phyloP scores from a whole-genome alignment of 2,113 vertebrate species.

The Trogon surrucura region DNA sequence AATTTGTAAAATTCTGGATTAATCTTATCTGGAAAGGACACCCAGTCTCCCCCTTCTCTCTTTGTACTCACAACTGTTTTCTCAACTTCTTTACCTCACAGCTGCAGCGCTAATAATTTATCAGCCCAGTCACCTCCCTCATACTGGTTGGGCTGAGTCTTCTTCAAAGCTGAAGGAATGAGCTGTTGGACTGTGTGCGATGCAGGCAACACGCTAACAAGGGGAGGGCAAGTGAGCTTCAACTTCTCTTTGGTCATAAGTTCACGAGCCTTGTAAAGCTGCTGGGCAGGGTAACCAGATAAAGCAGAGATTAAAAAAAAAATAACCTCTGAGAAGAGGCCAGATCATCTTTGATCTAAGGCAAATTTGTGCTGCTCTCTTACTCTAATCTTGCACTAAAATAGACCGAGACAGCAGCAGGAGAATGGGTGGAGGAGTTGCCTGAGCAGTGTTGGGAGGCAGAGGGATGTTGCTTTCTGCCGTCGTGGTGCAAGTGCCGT shows the following conservation, averaged over 20 bases:
- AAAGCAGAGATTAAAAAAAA: background rate
- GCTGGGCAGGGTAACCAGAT: background rate
- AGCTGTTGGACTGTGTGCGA: background rate
- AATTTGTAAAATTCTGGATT: conserved; percentile 49
- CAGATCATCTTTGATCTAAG: conserved; percentile 10
- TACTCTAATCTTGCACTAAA: background rate
- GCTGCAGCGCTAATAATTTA: conserved; percentile 41
- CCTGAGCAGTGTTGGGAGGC: background rate
- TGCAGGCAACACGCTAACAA: background rate
- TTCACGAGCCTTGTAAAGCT: conserved; percentile 38
- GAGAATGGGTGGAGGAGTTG: background rate
- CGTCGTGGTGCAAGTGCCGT: background rate
- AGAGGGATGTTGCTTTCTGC: background rate
- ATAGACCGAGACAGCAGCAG: background rate
- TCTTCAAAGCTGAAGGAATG: conserved; percentile 46
- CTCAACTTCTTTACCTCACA: conserved; percentile 35
- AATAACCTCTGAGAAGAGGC: background rate
- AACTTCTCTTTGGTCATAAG: background rate
- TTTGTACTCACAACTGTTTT: conserved; percentile 50
- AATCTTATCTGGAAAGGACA: conserved; percentile 33
- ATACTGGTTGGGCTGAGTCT: background rate
- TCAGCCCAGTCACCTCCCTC: background rate
- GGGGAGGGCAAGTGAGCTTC: background rate
- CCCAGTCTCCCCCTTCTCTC: conserved; percentile 25
- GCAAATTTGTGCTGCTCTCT: background rate